A percentile compares a stretch with the other conserved stretches of the same genome.
phyloP scores from a whole-genome alignment of 2,797 vertebrate genomes.

The Coccyzus lansbergi region DNA sequence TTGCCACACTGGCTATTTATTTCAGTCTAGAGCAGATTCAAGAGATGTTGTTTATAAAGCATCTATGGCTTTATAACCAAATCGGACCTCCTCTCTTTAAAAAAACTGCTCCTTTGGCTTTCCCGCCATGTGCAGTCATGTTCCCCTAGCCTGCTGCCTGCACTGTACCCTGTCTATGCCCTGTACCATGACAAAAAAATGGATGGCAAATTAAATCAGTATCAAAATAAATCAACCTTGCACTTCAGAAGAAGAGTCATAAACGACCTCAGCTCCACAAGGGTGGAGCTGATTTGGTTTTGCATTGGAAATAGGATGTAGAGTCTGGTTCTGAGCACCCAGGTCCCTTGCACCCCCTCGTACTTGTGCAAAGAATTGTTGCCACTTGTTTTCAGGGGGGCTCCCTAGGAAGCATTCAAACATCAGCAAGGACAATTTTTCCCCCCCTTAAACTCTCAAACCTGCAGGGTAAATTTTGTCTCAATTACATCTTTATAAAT shows the following conservation, averaged over 20 bases:
- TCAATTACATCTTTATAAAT: conserved; percentile 50
- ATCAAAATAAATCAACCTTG: not conserved
- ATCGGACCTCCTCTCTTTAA: not conserved
- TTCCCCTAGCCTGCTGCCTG: not conserved
- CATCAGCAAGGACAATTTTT: not conserved
- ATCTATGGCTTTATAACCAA: not conserved
- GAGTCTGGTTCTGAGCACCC: rapidly evolving
- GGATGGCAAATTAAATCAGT: not conserved
- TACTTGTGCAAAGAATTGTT: rapidly evolving
- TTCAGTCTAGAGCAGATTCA: not conserved
- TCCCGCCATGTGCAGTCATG: rapidly evolving
- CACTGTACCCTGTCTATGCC: not conserved
- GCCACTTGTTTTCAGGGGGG: not conserved
- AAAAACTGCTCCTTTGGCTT: not conserved
- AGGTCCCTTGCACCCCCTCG: not conserved
- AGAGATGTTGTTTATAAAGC: not conserved
- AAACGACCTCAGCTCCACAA: not conserved
- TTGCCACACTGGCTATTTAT: not conserved
- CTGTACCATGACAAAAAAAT: not conserved
- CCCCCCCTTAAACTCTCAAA: not conserved
- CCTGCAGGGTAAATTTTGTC: conserved; percentile 13
- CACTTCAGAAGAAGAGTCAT: not conserved
- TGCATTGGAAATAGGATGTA: not conserved
- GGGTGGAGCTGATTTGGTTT: not conserved
- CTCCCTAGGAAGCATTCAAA: not conserved